Conservation (phyloP, 2,113 vertebrate genomes). For the Dromas ardeola region DNA sequence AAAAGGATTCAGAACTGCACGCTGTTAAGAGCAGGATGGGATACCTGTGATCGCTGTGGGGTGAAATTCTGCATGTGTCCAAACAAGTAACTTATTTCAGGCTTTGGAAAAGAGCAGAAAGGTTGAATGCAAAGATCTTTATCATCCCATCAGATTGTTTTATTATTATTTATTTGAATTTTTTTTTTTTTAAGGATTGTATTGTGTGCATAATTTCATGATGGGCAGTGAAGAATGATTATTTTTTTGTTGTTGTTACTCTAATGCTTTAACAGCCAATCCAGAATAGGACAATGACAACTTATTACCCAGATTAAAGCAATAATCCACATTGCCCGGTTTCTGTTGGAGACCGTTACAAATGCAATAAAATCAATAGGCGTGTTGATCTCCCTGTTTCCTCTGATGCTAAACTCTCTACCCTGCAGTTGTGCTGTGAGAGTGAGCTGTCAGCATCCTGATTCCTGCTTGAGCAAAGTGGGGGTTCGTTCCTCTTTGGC, state of each 20-base stretch:
- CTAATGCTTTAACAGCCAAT: background rate
- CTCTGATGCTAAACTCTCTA: background rate
- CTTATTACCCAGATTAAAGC: background rate
- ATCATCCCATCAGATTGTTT: background rate
- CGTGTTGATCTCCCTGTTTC: background rate
- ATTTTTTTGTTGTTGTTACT: background rate
- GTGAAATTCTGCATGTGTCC: background rate
- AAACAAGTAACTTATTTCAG: background rate
- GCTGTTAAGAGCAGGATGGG: background rate
- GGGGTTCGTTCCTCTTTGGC: background rate
- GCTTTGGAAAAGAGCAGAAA: background rate
- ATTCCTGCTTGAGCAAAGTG: background rate
- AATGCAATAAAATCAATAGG: background rate
- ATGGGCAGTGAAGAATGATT: background rate
- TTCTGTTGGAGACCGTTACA: background rate
- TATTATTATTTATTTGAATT: background rate
- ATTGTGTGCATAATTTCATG: background rate
- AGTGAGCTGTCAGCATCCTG: background rate
- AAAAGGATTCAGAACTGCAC: background rate
- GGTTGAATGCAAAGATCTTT: background rate
- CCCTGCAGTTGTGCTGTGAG: background rate
- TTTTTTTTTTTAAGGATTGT: background rate
- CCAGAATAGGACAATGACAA: background rate
- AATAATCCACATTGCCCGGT: background rate
- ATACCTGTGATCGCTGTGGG: fast-evolving